Evolutionary conservation across 2,113 vertebrate genomes (phyloP).

Genomic region (Eira barbara): DNA sequence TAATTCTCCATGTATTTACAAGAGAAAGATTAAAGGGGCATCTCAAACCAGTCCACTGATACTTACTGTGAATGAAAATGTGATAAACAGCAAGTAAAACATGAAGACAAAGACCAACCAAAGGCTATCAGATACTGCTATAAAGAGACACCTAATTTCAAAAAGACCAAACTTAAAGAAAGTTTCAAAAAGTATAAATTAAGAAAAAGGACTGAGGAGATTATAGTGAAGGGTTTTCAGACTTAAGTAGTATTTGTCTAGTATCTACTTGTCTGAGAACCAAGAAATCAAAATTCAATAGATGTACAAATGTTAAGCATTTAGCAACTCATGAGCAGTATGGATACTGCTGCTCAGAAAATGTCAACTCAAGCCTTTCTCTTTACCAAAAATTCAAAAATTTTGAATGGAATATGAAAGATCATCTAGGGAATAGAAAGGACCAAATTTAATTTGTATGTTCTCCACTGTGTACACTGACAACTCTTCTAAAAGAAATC

Average conservation of each 20-base stretch:
- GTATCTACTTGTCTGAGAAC: not conserved
- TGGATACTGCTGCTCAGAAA: not conserved
- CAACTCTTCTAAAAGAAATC: not conserved
- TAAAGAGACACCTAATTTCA: not conserved
- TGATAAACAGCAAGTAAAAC: not conserved
- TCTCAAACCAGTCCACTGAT: not conserved
- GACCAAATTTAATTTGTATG: not conserved
- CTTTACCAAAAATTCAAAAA: not conserved
- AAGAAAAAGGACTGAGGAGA: not conserved
- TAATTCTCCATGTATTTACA: not conserved
- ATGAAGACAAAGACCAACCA: not conserved
- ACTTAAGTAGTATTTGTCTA: not conserved
- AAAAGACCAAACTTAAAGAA: not conserved
- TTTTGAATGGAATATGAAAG: slow-evolving; percentile 5
- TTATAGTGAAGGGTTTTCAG: not conserved
- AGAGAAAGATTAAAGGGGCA: not conserved
- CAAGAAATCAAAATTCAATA: not conserved
- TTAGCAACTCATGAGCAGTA: not conserved
- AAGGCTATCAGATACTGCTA: not conserved
- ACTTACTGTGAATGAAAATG: not conserved
- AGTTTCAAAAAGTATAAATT: not conserved
- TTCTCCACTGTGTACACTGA: not conserved
- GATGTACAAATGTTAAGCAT: not conserved
- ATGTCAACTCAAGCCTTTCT: not conserved
- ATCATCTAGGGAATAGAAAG: not conserved